A percentile compares a stretch with the other conserved stretches of the same genome.
Conservation (phyloP, 2,797 vertebrate genomes). For the Stomatorhinus walkeri region DNA sequence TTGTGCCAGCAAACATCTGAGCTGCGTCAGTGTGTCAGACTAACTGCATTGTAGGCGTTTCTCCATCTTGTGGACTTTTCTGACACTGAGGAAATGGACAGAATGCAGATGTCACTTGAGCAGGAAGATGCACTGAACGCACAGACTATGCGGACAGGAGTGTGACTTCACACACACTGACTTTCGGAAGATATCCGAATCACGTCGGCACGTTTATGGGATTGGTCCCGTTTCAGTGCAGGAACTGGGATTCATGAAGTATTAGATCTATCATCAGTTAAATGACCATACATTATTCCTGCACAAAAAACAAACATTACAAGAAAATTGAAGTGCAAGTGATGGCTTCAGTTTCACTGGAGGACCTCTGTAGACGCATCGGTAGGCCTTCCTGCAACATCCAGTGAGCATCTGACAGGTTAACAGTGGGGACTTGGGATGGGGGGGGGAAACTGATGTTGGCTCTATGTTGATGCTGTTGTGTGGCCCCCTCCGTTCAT, state of each 20-base stretch:
- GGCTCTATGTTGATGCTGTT: not conserved
- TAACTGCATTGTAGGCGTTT: not conserved
- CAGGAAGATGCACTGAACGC: not conserved
- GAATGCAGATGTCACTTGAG: not conserved
- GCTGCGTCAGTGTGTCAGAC: constrained; percentile 48
- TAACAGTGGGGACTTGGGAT: not conserved
- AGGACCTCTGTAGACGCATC: not conserved
- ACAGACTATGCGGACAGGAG: not conserved
- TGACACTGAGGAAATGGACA: not conserved
- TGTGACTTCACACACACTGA: not conserved
- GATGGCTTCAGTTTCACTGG: not conserved
- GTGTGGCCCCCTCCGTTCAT: not conserved
- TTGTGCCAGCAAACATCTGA: constrained; percentile 27
- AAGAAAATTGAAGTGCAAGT: not conserved
- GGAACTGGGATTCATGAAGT: not conserved
- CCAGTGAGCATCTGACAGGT: not conserved
- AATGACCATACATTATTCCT: not conserved
- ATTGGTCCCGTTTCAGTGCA: not conserved
- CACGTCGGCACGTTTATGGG: not conserved
- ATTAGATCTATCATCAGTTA: not conserved
- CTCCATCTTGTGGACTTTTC: not conserved
- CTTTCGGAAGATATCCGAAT: not conserved
- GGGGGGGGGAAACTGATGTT: not conserved
- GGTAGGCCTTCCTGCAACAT: not conserved
- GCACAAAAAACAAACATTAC: not conserved